Conservation (phyloP, 2,797 vertebrate species). For the Amphiprion clarkii region DNA sequence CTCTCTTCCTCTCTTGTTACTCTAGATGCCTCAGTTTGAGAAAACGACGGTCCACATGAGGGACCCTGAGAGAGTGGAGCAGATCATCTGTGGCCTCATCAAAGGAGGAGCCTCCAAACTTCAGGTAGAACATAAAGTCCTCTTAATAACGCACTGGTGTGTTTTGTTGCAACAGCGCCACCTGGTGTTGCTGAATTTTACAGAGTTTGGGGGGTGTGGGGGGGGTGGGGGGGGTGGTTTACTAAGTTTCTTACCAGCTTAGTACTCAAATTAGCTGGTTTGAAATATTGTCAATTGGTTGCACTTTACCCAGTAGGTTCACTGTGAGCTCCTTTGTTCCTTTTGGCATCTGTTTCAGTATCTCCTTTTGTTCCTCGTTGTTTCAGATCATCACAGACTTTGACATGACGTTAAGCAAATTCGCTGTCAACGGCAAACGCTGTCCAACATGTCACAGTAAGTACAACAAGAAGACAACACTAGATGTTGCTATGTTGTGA, state of each 20-base stretch:
- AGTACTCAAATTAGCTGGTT: background rate
- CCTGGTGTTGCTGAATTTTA: background rate
- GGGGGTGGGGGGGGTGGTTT: too few species aligned
- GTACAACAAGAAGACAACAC: conserved; percentile 54
- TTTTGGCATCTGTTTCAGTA: background rate
- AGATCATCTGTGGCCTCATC: conserved; percentile 96
- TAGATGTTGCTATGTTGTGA: background rate
- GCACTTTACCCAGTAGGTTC: background rate
- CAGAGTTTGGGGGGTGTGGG: too few species aligned
- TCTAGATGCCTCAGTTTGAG: conserved; percentile 98
- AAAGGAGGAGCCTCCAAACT: conserved; percentile 96
- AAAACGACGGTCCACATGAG: conserved; percentile 95
- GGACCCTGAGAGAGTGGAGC: conserved; percentile 94
- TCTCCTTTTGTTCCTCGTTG: background rate
- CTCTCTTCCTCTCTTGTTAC: conserved; percentile 22
- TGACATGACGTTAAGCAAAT: conserved; percentile 98
- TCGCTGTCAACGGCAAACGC: conserved; percentile 92
- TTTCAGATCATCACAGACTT: conserved; percentile 97
- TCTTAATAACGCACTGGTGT: rapidly evolving
- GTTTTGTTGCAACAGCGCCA: background rate
- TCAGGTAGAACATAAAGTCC: conserved; percentile 84
- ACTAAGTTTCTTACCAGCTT: background rate
- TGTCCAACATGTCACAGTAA: conserved; percentile 97
- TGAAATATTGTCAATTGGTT: background rate
- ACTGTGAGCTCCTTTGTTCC: background rate